Evolutionary conservation across 2,113 vertebrate species (phyloP).

Genomic region (Microtus oregoni): DNA sequence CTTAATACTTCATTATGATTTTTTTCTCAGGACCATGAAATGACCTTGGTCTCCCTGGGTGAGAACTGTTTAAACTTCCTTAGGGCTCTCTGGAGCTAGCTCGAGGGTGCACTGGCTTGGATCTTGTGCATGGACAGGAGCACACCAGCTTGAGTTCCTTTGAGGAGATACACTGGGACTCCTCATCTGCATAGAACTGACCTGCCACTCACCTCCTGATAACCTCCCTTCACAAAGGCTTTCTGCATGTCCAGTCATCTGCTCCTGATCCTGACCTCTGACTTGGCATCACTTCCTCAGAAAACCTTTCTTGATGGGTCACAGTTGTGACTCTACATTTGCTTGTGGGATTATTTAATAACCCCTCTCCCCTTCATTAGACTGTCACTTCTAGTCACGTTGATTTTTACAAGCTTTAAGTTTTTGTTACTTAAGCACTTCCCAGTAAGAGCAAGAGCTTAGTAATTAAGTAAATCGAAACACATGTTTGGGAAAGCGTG

Average conservation of each 20-base stretch:
- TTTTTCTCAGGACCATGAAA: not conserved
- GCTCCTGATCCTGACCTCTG: rapidly evolving
- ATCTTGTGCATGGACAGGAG: not conserved
- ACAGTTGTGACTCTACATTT: not conserved
- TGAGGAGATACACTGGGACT: not conserved
- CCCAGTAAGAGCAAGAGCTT: not conserved
- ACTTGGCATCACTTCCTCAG: not conserved
- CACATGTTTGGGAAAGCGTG: not conserved
- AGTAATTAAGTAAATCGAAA: conserved; percentile 23
- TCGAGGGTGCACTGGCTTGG: not conserved
- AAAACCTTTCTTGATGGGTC: not conserved
- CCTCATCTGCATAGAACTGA: not conserved
- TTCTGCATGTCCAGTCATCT: not conserved
- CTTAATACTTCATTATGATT: conserved; percentile 16
- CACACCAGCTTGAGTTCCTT: not conserved
- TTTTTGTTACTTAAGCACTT: not conserved
- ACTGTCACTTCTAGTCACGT: not conserved
- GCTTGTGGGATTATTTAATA: not conserved
- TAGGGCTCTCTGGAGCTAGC: not conserved
- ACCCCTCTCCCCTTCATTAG: not conserved
- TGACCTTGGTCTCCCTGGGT: not conserved
- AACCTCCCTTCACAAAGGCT: not conserved
- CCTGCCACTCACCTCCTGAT: not conserved
- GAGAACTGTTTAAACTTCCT: not conserved
- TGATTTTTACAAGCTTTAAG: not conserved